phyloP scores from a whole-genome alignment of 2,113 vertebrate species.

The Brachyistius frenatus region DNA sequence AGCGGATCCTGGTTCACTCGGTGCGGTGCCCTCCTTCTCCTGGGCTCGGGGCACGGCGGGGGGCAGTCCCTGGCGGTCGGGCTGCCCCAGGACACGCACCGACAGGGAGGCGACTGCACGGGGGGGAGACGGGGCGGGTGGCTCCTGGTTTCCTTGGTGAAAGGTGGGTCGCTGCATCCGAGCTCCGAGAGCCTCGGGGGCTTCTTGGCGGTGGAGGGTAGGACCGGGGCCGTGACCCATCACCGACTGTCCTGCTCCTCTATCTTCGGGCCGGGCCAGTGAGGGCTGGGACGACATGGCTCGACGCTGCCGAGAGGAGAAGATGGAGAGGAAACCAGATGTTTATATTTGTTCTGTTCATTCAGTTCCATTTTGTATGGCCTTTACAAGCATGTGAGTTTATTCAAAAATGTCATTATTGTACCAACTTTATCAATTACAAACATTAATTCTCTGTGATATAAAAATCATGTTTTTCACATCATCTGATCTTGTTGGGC shows the following conservation, averaged over 20 bases:
- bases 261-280: constrained; percentile 55
- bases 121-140: constrained; percentile 80
- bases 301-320: constrained; percentile 57
- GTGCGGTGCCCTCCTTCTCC: constrained; percentile 78
- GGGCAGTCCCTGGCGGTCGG: constrained; percentile 78
- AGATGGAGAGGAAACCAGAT: not conserved
- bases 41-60: constrained; percentile 69
- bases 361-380: not conserved
- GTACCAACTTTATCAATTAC: not conserved
- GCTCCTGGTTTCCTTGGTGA: constrained; percentile 75
- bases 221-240: constrained; percentile 47
- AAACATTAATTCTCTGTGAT: too few relatives aligned
- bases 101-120: constrained; percentile 85
- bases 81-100: constrained; percentile 83
- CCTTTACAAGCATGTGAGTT: not conserved
- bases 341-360: not conserved
- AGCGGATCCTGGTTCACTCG: constrained; percentile 72
- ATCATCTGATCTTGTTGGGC: not conserved
- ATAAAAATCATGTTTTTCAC: too few relatives aligned
- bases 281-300: constrained; percentile 49
- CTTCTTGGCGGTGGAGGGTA: constrained; percentile 52
- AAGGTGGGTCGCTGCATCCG: constrained; percentile 73
- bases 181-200: constrained; percentile 74
- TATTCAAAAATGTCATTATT: not conserved
- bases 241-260: constrained; percentile 44